These are phyloP conservation scores for Bettongia penicillata DNA, from an alignment of 2,113 vertebrate species.

Conservation along the genomic window DNA sequence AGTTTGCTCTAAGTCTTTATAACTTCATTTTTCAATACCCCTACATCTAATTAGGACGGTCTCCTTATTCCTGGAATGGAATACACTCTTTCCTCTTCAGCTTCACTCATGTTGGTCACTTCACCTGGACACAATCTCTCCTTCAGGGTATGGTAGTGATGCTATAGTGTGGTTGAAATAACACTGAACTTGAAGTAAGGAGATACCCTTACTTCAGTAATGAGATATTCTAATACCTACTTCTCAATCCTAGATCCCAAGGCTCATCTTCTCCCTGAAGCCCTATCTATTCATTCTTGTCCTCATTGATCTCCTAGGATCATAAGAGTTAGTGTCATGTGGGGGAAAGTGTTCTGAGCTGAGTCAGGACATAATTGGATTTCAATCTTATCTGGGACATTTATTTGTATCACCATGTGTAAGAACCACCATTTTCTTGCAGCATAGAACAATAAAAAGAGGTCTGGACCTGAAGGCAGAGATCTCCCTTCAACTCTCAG, in stretches of 20 bases:
- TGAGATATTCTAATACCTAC: background rate
- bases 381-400: background rate
- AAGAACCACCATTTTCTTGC: background rate
- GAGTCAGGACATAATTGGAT: background rate
- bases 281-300: background rate
- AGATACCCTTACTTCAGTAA: too few relatives aligned
- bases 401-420: background rate
- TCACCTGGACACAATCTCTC: too few relatives aligned
- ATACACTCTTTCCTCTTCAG: too few relatives aligned
- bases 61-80: too few relatives aligned
- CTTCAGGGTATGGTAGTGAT: background rate
- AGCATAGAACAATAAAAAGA: background rate
- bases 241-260: background rate
- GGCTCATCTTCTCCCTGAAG: background rate
- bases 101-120: too few relatives aligned
- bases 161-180: background rate
- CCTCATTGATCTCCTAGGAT: background rate
- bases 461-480: background rate
- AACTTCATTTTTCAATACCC: too few relatives aligned
- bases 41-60: too few relatives aligned
- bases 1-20: too few relatives aligned
- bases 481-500: background rate
- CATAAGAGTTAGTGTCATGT: background rate
- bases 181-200: background rate
- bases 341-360: background rate